A percentile compares a stretch with the other conserved stretches of the same genome.
Conservation (phyloP, 1,140 invertebrate genomes). For the Hypsibius dujardini region DNA sequence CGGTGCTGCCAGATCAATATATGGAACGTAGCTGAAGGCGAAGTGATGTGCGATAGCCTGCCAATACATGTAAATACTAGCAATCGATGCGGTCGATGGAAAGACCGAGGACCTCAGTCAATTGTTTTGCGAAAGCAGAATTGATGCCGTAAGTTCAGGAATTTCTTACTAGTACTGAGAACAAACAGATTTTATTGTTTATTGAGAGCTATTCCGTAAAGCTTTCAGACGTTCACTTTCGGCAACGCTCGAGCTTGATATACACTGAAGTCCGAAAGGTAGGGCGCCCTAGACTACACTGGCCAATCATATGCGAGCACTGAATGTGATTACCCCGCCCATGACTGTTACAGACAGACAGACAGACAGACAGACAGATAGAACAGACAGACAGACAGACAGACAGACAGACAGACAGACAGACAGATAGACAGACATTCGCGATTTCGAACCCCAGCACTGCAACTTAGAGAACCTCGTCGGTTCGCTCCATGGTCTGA, state of each 20-base stretch:
- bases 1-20: constrained; percentile 41
- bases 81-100: not conserved
- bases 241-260: not conserved
- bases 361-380: too few species aligned
- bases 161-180: not conserved
- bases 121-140: not conserved
- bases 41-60: constrained; percentile 70
- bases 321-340: too few species aligned
- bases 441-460: not conserved
- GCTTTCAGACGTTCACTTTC: not conserved
- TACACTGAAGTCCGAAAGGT: too few species aligned
- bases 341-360: too few species aligned
- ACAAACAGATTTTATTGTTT: not conserved
- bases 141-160: not conserved
- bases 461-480: too few species aligned
- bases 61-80: too few species aligned
- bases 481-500: too few species aligned
- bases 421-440: not conserved
- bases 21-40: constrained; percentile 78
- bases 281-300: too few species aligned
- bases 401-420: not conserved
- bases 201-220: not conserved
- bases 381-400: not conserved
- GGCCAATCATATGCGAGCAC: too few species aligned
- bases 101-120: not conserved